Conservation (phyloP, 1,140 invertebrate species). For the Zaprionus tsacasi region DNA sequence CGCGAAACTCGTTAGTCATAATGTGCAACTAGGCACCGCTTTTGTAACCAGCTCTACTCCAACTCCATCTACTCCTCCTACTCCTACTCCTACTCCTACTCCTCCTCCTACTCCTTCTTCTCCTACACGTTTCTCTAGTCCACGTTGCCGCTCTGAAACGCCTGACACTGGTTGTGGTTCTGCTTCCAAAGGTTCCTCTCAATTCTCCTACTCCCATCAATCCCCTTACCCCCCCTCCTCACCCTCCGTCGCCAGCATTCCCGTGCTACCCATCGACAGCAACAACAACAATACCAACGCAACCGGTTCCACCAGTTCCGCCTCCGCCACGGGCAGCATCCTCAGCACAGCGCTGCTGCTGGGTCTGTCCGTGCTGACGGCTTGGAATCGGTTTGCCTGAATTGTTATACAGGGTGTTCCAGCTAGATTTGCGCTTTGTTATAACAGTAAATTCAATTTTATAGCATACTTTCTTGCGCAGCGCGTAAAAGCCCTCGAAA, state of each 20-base stretch:
- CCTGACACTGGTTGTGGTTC: constrained; percentile 65
- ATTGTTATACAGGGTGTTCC: background rate
- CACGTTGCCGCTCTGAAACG: constrained; percentile 33
- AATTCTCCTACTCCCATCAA: constrained; percentile 3
- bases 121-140: background rate
- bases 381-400: constrained; percentile 74
- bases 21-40: constrained; percentile 63
- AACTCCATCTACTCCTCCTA: constrained; percentile 15
- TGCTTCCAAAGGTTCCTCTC: constrained; percentile 39
- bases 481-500: background rate
- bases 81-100: background rate
- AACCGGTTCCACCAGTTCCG: constrained; percentile 2
- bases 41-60: constrained; percentile 61
- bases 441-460: background rate
- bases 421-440: background rate
- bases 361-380: constrained; percentile 72
- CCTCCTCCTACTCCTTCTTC: background rate
- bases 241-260: constrained; percentile 13
- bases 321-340: constrained; percentile 57
- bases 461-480: background rate
- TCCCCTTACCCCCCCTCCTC: too few relatives aligned
- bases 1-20: constrained; percentile 70
- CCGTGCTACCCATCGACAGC: constrained; percentile 13
- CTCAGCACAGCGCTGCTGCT: constrained; percentile 71
- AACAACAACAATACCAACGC: constrained; percentile 26